These are phyloP conservation scores for Bubo blakistoni DNA, from an alignment of 2,113 vertebrate genomes.

Conservation along the genomic window DNA sequence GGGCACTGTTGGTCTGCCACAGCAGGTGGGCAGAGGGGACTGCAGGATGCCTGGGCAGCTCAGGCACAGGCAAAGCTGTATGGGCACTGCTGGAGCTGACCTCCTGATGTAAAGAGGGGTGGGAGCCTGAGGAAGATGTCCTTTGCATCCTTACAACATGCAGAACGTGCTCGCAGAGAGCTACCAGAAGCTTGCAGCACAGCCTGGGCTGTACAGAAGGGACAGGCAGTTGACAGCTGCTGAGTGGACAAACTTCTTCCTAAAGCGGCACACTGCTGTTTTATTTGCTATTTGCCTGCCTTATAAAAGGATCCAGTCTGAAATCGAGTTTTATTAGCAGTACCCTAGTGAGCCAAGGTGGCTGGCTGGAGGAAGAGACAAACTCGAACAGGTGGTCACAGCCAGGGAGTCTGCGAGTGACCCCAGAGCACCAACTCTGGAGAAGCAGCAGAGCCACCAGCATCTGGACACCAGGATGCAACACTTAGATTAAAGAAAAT, in stretches of 20 bases:
- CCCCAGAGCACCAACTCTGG: rapidly evolving
- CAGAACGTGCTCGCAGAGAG: background rate
- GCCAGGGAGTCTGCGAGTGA: background rate
- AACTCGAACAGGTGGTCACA: rapidly evolving
- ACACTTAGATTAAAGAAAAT: background rate
- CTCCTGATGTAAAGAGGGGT: background rate
- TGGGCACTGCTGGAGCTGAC: background rate
- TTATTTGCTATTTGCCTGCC: background rate
- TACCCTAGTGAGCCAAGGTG: background rate
- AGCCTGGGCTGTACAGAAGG: background rate
- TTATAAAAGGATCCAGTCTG: background rate
- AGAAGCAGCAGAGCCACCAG: background rate
- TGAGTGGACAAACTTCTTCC: background rate
- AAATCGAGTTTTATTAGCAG: background rate
- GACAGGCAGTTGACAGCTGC: background rate
- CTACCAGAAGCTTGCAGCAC: background rate
- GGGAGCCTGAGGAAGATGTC: background rate
- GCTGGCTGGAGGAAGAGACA: background rate
- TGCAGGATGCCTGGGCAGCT: background rate
- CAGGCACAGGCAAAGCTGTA: background rate
- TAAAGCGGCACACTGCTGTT: rapidly evolving
- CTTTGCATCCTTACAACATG: background rate
- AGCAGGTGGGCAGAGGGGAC: background rate
- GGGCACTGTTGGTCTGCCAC: background rate
- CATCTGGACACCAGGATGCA: background rate